These are phyloP conservation scores for Leontopithecus rosalia DNA, from an alignment of 2,797 vertebrate genomes.

Conservation along the genomic window DNA sequence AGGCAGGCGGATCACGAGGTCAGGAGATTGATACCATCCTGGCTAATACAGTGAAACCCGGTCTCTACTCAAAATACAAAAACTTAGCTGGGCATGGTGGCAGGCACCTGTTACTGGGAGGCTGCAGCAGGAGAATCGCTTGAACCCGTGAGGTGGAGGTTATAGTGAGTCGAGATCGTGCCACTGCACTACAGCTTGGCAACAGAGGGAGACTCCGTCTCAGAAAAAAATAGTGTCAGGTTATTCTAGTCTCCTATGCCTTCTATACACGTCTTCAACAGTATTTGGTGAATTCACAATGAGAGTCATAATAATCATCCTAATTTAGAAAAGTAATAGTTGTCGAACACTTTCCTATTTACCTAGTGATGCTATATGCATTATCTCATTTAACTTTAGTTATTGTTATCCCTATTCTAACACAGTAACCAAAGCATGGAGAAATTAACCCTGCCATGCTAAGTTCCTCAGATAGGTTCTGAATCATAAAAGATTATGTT, in stretches of 20 bases:
- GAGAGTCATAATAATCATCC: background rate
- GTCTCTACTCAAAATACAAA: too few relatives aligned
- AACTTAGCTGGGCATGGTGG: too few relatives aligned
- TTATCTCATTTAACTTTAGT: constrained; percentile 7
- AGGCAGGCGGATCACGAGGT: too few relatives aligned
- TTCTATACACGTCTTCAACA: background rate
- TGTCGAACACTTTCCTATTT: background rate
- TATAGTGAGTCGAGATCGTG: too few relatives aligned
- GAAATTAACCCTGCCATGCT: background rate
- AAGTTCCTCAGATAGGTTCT: background rate
- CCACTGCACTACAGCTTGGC: too few relatives aligned
- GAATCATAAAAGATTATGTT: background rate
- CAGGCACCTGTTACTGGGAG: too few relatives aligned
- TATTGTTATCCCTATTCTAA: background rate
- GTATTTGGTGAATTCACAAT: background rate
- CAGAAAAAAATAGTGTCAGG: background rate
- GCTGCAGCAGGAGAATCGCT: too few relatives aligned
- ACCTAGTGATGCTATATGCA: background rate
- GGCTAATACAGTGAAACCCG: too few relatives aligned
- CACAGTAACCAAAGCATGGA: background rate
- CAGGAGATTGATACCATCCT: too few relatives aligned
- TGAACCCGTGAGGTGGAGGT: too few relatives aligned
- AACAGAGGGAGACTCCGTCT: too few relatives aligned
- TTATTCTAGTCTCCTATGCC: background rate
- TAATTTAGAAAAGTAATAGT: background rate